These are phyloP conservation scores for Pseudochaenichthys georgianus DNA, from an alignment of 2,797 vertebrate species.

Conservation along the genomic window DNA sequence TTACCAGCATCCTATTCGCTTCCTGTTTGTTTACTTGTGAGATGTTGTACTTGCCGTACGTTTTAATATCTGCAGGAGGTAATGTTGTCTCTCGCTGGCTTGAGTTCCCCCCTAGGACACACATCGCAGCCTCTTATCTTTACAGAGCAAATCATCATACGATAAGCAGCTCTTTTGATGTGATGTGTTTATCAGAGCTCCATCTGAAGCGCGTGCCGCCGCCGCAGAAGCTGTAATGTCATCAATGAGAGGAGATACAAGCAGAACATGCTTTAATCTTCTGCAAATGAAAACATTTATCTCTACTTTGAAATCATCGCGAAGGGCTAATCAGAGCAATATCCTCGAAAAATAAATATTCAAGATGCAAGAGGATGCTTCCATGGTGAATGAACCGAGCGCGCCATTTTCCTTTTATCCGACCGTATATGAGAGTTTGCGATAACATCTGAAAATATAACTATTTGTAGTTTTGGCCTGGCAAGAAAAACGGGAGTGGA, in stretches of 20 bases:
- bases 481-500: conserved; percentile 49
- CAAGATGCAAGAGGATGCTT: conserved; percentile 36
- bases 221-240: conserved; percentile 72
- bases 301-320: conserved; percentile 78
- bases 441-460: conserved; percentile 77
- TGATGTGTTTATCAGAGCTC: conserved; percentile 64
- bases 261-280: conserved; percentile 80
- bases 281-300: conserved; percentile 81
- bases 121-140: conserved; percentile 58
- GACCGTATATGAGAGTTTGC: conserved; percentile 63
- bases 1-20: conserved; percentile 61
- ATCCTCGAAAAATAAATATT: conserved; percentile 48
- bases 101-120: conserved; percentile 19
- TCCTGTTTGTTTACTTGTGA: conserved; percentile 17
- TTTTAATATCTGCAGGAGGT: conserved; percentile 24
- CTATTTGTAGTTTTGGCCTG: conserved; percentile 62
- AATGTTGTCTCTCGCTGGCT: conserved; percentile 35
- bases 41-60: conserved; percentile 23
- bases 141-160: conserved; percentile 63
- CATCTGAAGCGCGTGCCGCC: conserved; percentile 49
- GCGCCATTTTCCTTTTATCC: conserved; percentile 60
- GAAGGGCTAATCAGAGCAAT: conserved; percentile 71
- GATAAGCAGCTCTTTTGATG: conserved; percentile 76
- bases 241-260: conserved; percentile 75
- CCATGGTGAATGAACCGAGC: conserved; percentile 55